Evolutionary conservation across 2,113 vertebrate species (phyloP).

Genomic region (Mixornis gularis): DNA sequence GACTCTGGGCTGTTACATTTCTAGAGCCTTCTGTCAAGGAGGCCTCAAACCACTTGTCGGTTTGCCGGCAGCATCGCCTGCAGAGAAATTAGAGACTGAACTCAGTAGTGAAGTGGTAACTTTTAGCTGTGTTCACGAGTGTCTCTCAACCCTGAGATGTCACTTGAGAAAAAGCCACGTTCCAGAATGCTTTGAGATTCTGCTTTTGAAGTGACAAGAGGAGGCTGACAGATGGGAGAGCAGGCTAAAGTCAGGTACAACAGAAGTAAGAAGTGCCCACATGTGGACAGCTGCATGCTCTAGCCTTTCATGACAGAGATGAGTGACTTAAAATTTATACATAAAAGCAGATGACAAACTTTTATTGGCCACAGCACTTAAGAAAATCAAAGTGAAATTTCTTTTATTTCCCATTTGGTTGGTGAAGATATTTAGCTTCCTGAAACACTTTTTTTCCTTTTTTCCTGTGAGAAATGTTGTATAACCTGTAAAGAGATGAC

Average conservation of each 20-base stretch:
- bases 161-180: slow-evolving; percentile 3
- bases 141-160: slow-evolving; percentile 15
- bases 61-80: neutral
- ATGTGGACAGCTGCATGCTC: neutral
- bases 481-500: neutral
- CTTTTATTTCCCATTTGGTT: neutral
- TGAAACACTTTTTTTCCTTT: neutral
- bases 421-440: neutral
- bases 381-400: neutral
- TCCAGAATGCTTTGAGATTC: neutral
- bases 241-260: neutral
- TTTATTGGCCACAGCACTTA: neutral
- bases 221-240: neutral
- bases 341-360: neutral
- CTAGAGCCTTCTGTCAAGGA: neutral
- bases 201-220: neutral
- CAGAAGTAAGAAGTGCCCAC: neutral
- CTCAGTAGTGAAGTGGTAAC: slow-evolving; percentile 26
- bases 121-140: slow-evolving; percentile 18
- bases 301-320: neutral
- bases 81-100: slow-evolving; percentile 21
- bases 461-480: neutral
- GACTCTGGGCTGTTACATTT: neutral
- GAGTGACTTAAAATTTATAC: neutral
- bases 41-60: neutral